Evolutionary conservation across 2,113 vertebrate genomes (phyloP).

Genomic region (Cavia porcellus): DNA sequence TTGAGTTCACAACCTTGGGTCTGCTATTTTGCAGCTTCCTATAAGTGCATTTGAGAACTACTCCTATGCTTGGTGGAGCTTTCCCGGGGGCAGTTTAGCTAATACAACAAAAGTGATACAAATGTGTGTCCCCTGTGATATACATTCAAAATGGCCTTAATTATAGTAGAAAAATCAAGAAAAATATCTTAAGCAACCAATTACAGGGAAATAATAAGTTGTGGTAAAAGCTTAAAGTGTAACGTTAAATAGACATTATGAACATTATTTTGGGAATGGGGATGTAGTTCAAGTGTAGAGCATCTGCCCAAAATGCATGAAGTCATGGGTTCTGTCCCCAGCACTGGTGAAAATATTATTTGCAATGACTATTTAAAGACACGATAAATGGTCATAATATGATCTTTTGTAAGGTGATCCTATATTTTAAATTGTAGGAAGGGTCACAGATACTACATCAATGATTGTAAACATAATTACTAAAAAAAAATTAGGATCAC

Average conservation of each 20-base stretch:
- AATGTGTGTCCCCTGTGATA: not conserved
- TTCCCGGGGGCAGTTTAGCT: not conserved
- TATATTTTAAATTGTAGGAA: not conserved
- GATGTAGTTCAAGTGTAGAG: not conserved
- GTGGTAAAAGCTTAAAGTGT: not conserved
- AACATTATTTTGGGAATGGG: not conserved
- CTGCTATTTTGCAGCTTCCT: constrained; percentile 21
- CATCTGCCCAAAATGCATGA: not conserved
- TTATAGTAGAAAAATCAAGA: constrained; percentile 7
- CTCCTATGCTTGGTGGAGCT: not conserved
- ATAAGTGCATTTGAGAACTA: constrained; percentile 26
- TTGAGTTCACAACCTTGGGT: constrained; percentile 1
- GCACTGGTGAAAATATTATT: not conserved
- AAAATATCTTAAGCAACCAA: constrained; percentile 17
- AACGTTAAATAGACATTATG: not conserved
- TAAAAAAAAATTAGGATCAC: constrained; percentile 30
- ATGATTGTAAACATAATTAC: constrained; percentile 29
- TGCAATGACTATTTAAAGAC: not conserved
- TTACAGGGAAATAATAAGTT: constrained; percentile 2
- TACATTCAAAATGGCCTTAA: constrained; percentile 6
- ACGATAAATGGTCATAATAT: not conserved
- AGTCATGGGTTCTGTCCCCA: not conserved
- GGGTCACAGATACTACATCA: not conserved
- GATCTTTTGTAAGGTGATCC: not conserved
- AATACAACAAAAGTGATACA: constrained; percentile 28